Conservation (phyloP, 2,888 invertebrate genomes). For the Drosophila maculinotata region DNA sequence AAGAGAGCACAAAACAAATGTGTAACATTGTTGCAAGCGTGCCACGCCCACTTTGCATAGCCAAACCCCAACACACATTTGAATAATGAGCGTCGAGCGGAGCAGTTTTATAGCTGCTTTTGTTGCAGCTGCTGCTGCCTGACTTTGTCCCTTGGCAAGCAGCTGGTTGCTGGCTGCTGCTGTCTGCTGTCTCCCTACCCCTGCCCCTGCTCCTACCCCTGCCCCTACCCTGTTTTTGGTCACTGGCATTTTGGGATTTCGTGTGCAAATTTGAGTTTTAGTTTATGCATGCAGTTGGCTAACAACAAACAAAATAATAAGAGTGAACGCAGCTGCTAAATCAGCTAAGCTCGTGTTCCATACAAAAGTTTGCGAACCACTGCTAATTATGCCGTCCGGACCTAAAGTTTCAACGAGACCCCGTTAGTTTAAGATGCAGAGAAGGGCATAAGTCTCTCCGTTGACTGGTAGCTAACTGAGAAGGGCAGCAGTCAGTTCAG, state of each 20-base stretch:
- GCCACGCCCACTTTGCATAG: constrained; percentile 21
- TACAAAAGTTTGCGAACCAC: constrained; percentile 47
- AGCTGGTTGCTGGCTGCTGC: constrained; percentile 32
- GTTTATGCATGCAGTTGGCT: constrained; percentile 65
- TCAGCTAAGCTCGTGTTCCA: constrained; percentile 43
- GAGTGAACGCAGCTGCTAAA: constrained; percentile 42
- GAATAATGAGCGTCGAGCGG: constrained; percentile 67
- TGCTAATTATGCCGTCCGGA: constrained; percentile 70
- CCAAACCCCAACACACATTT: constrained; percentile 56
- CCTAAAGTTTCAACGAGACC: constrained; percentile 17
- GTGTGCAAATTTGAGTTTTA: constrained; percentile 66
- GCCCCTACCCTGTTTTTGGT: constrained; percentile 37
- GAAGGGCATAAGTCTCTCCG: background rate
- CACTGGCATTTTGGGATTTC: constrained; percentile 73
- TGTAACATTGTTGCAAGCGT: constrained; percentile 1
- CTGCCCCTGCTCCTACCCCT: too few species aligned
- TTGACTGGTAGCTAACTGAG: constrained; percentile 55
- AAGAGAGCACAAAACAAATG: constrained; percentile 1
- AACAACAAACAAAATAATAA: constrained; percentile 38
- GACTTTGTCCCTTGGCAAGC: constrained; percentile 23
- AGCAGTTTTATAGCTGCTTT: constrained; percentile 49
- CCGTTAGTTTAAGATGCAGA: constrained; percentile 23
- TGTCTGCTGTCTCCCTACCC: constrained; percentile 12
- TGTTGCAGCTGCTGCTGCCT: constrained; percentile 32
- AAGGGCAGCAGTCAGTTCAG: background rate